These are phyloP conservation scores for Manacus vitellinus DNA, from an alignment of 2,113 vertebrate genomes.

Conservation along the genomic window DNA sequence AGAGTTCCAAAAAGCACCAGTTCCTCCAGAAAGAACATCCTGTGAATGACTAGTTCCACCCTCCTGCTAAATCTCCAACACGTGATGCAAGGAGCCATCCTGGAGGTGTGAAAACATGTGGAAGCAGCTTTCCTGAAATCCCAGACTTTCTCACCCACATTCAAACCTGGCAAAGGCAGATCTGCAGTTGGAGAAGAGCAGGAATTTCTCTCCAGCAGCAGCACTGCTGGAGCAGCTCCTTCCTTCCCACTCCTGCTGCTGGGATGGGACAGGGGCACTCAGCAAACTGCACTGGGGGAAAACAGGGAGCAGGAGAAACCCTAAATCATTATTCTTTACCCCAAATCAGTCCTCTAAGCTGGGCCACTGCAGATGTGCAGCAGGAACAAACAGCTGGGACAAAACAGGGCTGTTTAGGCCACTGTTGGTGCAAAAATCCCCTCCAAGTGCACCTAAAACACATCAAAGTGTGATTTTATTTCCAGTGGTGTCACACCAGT, in stretches of 20 bases:
- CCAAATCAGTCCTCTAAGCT: background rate
- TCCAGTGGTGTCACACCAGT: background rate
- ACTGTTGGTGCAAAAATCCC: background rate
- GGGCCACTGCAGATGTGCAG: background rate
- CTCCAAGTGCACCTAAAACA: background rate
- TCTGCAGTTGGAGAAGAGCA: background rate
- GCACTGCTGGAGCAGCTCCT: background rate
- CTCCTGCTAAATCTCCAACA: background rate
- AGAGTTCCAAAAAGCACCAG: background rate
- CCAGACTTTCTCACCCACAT: background rate
- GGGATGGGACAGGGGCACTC: background rate
- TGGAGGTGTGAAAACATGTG: background rate
- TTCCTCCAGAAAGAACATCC: background rate
- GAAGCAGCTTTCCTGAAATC: slow-evolving; percentile 3
- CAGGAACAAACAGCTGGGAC: background rate
- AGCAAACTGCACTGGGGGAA: background rate
- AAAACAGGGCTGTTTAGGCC: background rate
- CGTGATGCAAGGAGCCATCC: background rate
- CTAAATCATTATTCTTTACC: background rate
- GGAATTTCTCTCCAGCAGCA: background rate
- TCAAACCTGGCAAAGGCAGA: background rate
- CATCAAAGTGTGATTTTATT: background rate
- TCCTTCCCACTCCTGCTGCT: background rate
- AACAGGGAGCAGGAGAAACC: background rate
- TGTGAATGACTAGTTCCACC: background rate